Base-by-base conservation (phyloP, 1,140 invertebrate species). In the Drosophila pseudoananassae region DNA sequence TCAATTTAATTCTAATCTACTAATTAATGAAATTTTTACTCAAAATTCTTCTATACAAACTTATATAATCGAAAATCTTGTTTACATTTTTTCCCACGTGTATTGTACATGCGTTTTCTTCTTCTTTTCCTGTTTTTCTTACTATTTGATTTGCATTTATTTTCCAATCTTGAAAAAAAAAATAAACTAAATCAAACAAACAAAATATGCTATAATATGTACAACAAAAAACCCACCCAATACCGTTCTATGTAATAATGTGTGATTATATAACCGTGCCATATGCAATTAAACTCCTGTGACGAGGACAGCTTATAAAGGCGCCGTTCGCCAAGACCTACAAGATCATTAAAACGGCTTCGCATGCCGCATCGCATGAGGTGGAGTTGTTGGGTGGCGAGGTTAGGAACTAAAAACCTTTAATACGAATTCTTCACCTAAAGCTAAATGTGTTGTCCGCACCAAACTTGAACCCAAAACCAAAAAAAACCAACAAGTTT, bases 251-350 rank as follows among this genome's bases (percentile, higher is more conserved):
- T 57, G 43, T 50, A 68, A 77, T 58, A 52, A 43, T 40, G 25
- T 46, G 59, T 46, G 47, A 47, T 50, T 33, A n/a, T 54, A 60
- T 76, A 55, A 45, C 49, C 58, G 29, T 70, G 36, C 27, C 65
- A 46, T 74, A 78, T 79, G 53, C 74, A 64, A 45, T 25, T 64
- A 75, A 65, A 36, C 36, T 73, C 57, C 70, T 76, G 71, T 47
- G 76, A 77, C 76, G 70, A 61, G 76, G 65, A 81, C 95, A 98
- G 97, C 95, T 97, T 93, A 95, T 98, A 95, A 98, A 98, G 96
- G 97, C 97, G 92, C 97, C 97, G 88, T 98, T 97, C 94, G 96
- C 96, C 94, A 98, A 97, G 95, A 96, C 97, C 94, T 97, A 97
- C 95, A 97, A 95, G 93, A 97, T 98, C 93, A 95, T 98, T 94